Base-by-base conservation (phyloP, 2,113 vertebrate species). In the Mola mola region DNA sequence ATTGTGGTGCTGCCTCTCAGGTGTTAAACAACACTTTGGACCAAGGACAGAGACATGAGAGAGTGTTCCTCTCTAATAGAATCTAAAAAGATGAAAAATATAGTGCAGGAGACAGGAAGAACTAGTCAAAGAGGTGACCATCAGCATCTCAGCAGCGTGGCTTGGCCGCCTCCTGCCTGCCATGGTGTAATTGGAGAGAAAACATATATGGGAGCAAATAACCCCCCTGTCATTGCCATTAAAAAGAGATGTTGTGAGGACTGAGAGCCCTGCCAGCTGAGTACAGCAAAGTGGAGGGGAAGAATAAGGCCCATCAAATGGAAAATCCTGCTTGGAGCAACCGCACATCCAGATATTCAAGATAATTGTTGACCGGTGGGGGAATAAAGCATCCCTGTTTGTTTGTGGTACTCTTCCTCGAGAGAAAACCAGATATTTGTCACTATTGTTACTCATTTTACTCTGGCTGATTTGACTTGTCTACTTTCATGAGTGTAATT, bases 121-220 rank as follows among this genome's bases (percentile, higher is more conserved):
- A 93, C 87, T 89, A 84, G 89, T 92, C 90, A 91, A 88, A 91
- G 87, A 90, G 89, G 85, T 91, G 91, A 92, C 89, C 90, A 87
- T 92, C 90, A 91, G 80, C 80, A 73, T 87, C 81, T 73, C 78
- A 53, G 80, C 78, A 25, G 71, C 79, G 72, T 82, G 85, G 85
- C 72, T 89, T 91, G 90, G 89, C 90, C 89, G 88, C 88, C 76
- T 85, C 57, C 80, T 85, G 86, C 85, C 87, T 90, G 91, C 90
- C 88, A 90, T 85, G 80, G 79, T 90, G 89, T 92, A 92, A 93
- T 93, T 92, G 92, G 89, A 92, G 90, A 90, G 89, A 92, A 91
- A 93, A 92, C 90, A 91, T 93, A 93, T 93, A 92, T 93, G 90
- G 90, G 89, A 90, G 90, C 87, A 92, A 92, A 93, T 93, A 91